These are phyloP conservation scores for Rhizomys pruinosus DNA, from an alignment of 2,113 vertebrate species.

Conservation along the genomic window DNA sequence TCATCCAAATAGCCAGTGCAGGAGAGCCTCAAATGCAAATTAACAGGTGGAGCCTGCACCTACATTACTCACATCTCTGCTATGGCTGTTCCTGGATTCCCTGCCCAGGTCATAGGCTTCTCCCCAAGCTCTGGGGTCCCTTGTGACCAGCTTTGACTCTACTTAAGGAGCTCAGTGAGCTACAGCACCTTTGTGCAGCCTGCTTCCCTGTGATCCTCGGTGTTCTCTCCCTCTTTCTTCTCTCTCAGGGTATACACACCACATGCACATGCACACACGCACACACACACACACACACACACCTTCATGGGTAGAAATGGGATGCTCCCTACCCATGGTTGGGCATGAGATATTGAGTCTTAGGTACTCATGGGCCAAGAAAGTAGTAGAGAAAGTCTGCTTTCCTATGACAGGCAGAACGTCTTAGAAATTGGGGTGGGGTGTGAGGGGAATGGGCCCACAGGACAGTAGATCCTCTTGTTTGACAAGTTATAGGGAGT, in stretches of 20 bases:
- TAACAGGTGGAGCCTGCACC: not conserved
- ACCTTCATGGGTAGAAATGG: not conserved
- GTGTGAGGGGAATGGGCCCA: not conserved
- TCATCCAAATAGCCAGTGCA: not conserved
- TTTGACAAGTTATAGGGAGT: not conserved
- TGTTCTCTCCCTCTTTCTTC: not conserved
- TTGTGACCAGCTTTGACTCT: not conserved
- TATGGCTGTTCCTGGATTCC: too few relatives aligned
- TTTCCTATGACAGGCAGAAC: not conserved
- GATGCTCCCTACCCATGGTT: rapidly evolving
- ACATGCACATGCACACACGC: too few relatives aligned
- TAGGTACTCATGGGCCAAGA: not conserved
- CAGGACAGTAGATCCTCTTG: not conserved
- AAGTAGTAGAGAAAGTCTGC: not conserved
- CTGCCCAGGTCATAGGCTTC: not conserved
- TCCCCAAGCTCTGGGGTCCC: not conserved
- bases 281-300: too few relatives aligned
- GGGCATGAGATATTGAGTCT: too few relatives aligned
- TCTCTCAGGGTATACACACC: too few relatives aligned
- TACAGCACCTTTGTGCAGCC: not conserved
- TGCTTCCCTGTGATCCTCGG: rapidly evolving
- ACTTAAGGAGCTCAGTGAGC: too few relatives aligned
- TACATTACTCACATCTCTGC: too few relatives aligned
- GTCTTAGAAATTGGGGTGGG: not conserved
- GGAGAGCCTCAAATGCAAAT: not conserved